phyloP scores from a whole-genome alignment of 2,113 vertebrate genomes.

The Herpetotheres cachinnans region DNA sequence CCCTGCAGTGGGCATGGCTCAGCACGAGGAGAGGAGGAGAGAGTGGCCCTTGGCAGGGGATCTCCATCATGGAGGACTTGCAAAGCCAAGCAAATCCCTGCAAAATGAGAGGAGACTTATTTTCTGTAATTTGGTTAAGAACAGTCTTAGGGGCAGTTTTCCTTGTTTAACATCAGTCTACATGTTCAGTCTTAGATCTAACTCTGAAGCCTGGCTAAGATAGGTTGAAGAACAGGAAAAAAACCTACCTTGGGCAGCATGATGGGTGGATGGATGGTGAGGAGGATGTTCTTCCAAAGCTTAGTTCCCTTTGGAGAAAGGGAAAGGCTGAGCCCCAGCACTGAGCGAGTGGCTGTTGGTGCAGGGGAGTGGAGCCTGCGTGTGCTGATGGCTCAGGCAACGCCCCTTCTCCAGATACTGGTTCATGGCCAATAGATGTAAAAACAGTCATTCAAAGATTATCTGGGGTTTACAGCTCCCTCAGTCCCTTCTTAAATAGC shows the following conservation, averaged over 20 bases:
- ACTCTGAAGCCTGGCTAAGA: background rate
- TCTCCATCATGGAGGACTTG: fast-evolving
- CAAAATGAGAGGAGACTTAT: background rate
- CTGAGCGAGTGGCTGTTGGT: background rate
- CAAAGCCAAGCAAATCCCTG: background rate
- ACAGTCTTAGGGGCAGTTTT: background rate
- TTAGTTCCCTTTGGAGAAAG: background rate
- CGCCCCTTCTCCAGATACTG: background rate
- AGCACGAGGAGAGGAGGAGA: background rate
- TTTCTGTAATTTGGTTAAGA: fast-evolving
- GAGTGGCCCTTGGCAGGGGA: background rate
- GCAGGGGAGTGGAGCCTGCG: background rate
- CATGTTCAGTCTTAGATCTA: background rate
- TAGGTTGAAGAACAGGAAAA: background rate
- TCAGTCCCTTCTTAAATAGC: background rate
- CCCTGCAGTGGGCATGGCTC: background rate
- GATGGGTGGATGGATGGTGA: background rate
- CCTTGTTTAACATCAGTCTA: background rate
- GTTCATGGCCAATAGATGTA: background rate
- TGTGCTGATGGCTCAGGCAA: background rate
- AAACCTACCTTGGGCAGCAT: background rate
- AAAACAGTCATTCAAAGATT: background rate
- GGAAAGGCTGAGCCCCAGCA: background rate
- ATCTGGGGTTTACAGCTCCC: background rate
- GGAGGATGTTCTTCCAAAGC: background rate